These are phyloP conservation scores for Hypotaenidia okinawae DNA, from an alignment of 2,797 vertebrate species.

Conservation along the genomic window DNA sequence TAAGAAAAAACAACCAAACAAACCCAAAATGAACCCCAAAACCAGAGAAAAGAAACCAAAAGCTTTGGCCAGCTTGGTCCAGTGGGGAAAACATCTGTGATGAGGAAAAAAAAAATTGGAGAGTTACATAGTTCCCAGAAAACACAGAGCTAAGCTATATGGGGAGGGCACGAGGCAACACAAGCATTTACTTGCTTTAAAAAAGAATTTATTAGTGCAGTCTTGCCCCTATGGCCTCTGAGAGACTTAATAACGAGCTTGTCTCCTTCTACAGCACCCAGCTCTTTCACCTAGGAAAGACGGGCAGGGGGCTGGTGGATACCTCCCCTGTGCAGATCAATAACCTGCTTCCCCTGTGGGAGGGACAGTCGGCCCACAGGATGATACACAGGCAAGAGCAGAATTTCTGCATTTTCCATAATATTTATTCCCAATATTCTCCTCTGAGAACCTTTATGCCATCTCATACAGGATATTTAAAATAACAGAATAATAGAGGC, in stretches of 20 bases:
- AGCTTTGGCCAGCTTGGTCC: background rate
- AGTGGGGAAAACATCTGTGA: background rate
- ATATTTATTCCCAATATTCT: background rate
- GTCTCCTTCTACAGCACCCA: background rate
- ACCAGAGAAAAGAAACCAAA: background rate
- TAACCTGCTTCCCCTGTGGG: background rate
- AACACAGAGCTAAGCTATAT: background rate
- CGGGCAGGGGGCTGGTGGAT: background rate
- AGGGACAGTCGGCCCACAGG: background rate
- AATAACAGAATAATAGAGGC: background rate
- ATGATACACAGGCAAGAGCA: background rate
- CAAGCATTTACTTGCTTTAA: background rate
- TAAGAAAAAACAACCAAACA: rapidly evolving
- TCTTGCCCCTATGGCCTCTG: background rate
- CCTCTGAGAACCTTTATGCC: background rate
- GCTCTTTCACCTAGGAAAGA: background rate
- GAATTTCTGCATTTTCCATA: background rate
- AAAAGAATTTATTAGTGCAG: constrained; percentile 12
- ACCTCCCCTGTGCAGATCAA: background rate
- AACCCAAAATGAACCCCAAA: background rate
- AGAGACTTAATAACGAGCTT: background rate
- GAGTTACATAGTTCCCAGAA: background rate
- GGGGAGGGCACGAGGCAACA: background rate
- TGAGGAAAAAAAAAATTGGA: background rate
- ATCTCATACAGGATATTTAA: rapidly evolving